A percentile compares a stretch with the other conserved stretches of the same genome.
phyloP scores from a whole-genome alignment of 37 sponge, comb jelly and placozoan genomes.

The Spongilla lacustris region DNA sequence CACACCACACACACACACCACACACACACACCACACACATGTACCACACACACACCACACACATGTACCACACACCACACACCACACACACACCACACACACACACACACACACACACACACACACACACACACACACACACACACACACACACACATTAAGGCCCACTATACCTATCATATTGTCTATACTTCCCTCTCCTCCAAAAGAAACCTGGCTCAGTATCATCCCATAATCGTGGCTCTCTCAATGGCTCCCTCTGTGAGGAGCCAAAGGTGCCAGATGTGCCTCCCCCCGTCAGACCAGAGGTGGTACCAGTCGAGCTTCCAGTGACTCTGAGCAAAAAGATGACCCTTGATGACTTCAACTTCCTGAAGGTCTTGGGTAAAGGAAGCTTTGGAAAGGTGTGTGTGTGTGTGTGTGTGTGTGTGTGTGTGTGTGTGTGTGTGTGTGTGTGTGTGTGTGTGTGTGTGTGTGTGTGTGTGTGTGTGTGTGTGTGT shows the following conservation, averaged over 20 bases:
- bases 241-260: constrained; percentile 28
- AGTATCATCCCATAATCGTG: background rate
- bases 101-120: no score
- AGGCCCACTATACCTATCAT: no score
- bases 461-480: constrained; percentile 15
- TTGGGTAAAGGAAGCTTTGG: constrained; percentile 98
- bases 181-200: background rate
- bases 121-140: no score
- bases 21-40: background rate
- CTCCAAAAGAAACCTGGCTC: background rate
- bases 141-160: no score
- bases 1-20: background rate
- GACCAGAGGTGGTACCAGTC: background rate
- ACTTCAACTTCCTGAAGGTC: constrained; percentile 92
- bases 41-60: background rate
- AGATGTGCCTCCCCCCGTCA: constrained; percentile 42
- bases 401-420: constrained; percentile 70
- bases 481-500: background rate
- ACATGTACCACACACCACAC: no score
- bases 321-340: constrained; percentile 24
- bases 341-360: constrained; percentile 56
- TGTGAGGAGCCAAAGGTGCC: constrained; percentile 8
- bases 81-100: background rate
- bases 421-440: constrained; percentile 27
- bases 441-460: constrained; percentile 25